These are phyloP conservation scores for Sylvietta virens DNA, from an alignment of 2,113 vertebrate species.

Conservation along the genomic window DNA sequence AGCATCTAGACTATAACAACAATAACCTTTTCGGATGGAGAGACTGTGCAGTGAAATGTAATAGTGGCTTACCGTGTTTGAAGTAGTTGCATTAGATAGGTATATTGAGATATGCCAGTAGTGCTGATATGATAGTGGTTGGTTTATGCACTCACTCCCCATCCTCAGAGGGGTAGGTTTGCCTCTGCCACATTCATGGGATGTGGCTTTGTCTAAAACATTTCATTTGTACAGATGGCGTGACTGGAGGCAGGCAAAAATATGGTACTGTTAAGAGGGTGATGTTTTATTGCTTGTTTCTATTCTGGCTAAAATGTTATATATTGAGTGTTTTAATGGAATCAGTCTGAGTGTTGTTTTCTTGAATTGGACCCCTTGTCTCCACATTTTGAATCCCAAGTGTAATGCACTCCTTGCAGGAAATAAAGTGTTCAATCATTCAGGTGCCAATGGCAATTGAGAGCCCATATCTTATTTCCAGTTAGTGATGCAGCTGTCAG, in stretches of 20 bases:
- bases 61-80: not conserved
- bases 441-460: not conserved
- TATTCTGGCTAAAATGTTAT: not conserved
- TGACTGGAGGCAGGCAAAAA: not conserved
- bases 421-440: not conserved
- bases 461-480: not conserved
- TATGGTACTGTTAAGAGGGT: not conserved
- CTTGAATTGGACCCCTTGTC: not conserved
- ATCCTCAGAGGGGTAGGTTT: not conserved
- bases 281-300: not conserved
- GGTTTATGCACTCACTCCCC: not conserved
- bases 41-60: not conserved
- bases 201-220: not conserved
- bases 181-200: not conserved
- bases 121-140: not conserved
- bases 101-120: not conserved
- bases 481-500: not conserved
- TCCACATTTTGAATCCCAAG: not conserved
- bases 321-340: not conserved
- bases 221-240: not conserved
- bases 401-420: not conserved
- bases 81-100: not conserved
- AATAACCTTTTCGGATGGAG: slow-evolving; percentile 30
- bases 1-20: not conserved
- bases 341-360: not conserved